A percentile compares a stretch with the other conserved stretches of the same genome.
Evolutionary conservation across 2,797 vertebrate genomes (phyloP).

Genomic region (Ataeniobius toweri): DNA sequence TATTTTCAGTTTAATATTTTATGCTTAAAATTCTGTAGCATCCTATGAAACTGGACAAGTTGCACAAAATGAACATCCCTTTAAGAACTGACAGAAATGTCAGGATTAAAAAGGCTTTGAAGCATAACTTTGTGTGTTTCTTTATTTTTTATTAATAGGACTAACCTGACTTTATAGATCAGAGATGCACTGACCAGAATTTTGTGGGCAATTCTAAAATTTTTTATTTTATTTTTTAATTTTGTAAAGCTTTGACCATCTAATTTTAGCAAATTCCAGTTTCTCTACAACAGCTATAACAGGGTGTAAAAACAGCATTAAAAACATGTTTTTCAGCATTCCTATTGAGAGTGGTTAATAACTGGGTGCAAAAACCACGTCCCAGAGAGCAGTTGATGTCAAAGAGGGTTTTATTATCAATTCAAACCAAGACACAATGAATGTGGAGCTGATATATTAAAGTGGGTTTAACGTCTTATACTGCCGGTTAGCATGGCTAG

Average conservation of each 20-base stretch:
- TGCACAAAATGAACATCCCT: background rate
- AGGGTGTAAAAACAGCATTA: background rate
- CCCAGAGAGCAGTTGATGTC: background rate
- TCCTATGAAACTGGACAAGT: background rate
- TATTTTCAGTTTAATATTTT: background rate
- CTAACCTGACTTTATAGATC: too few relatives aligned
- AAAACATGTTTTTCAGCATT: background rate
- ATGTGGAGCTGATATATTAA: background rate
- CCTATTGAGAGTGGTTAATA: background rate
- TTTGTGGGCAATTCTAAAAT: too few relatives aligned
- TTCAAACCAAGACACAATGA: background rate
- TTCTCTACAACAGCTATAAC: background rate
- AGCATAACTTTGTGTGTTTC: background rate
- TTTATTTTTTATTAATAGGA: too few relatives aligned
- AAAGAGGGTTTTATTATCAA: background rate
- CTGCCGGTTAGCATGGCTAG: background rate
- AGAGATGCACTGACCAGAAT: too few relatives aligned
- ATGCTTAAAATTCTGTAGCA: background rate
- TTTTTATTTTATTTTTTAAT: background rate
- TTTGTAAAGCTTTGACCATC: background rate
- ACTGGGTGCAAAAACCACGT: background rate
- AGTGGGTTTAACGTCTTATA: background rate
- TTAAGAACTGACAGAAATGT: too few relatives aligned
- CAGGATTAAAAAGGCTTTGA: background rate
- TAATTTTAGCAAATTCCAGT: background rate